Evolutionary conservation across 2,113 vertebrate genomes (phyloP).

Genomic region (Hyperopisus bebe): DNA sequence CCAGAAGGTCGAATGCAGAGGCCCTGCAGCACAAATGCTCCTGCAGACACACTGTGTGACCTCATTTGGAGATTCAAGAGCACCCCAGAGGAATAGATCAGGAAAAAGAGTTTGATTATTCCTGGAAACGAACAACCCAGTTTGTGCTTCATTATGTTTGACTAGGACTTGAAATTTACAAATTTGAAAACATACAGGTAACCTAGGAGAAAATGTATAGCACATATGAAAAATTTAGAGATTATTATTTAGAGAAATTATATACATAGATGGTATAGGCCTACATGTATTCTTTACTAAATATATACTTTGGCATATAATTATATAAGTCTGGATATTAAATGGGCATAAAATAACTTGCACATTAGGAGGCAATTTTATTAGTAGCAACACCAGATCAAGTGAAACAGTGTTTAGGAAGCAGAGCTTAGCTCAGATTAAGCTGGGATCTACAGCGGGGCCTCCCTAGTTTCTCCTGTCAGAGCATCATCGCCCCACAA

Average conservation of each 20-base stretch:
- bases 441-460: background rate
- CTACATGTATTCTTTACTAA: background rate
- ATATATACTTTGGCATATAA: background rate
- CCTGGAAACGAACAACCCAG: background rate
- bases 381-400: background rate
- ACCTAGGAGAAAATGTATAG: background rate
- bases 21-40: background rate
- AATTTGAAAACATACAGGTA: background rate
- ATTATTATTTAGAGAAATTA: background rate
- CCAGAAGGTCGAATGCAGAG: background rate
- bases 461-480: background rate
- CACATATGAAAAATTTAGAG: background rate
- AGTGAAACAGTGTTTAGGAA: constrained; percentile 11
- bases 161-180: background rate
- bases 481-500: background rate
- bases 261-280: background rate
- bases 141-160: background rate
- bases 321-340: background rate
- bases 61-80: background rate
- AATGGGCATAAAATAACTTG: background rate
- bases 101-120: background rate
- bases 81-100: background rate
- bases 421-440: background rate
- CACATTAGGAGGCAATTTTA: constrained; percentile 4
- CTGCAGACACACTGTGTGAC: background rate